Evolutionary conservation across 2,888 invertebrate species (phyloP).

Genomic region (Drosophila atripex): DNA sequence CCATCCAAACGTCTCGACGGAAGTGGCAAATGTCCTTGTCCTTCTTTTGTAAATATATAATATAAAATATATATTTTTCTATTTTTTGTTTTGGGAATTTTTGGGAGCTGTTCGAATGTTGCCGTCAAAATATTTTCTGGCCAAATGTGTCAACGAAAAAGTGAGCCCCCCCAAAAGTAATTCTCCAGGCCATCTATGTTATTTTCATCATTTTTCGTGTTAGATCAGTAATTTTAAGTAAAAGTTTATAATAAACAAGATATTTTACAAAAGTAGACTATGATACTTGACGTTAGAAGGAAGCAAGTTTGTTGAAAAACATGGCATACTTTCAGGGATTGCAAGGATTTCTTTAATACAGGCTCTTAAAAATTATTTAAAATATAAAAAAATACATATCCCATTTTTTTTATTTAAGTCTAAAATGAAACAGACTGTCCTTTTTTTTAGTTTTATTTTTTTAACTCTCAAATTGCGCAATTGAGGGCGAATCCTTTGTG

Average conservation of each 20-base stretch:
- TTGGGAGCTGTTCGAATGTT: slow-evolving; percentile 11
- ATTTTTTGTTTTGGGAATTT: slow-evolving; percentile 8
- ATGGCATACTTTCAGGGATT: background rate
- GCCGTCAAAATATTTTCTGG: slow-evolving; percentile 6
- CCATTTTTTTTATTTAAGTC: background rate
- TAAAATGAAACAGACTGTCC: background rate
- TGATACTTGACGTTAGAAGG: background rate
- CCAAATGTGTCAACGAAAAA: background rate
- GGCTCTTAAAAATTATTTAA: background rate
- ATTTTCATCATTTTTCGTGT: background rate
- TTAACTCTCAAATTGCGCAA: slow-evolving; percentile 15
- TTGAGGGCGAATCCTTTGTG: slow-evolving; percentile 40
- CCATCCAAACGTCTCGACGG: slow-evolving; percentile 1
- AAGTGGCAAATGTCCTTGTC: background rate
- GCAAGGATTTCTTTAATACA: background rate
- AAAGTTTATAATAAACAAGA: background rate
- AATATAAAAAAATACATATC: background rate
- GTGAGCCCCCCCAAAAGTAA: too few relatives aligned
- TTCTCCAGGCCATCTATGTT: background rate
- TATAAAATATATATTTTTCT: background rate
- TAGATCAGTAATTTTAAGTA: background rate
- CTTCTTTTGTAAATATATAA: slow-evolving; percentile 2
- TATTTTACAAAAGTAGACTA: background rate
- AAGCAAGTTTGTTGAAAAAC: background rate
- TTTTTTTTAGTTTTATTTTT: slow-evolving; percentile 3